Evolutionary conservation across 2,113 vertebrate genomes (phyloP).

Genomic region (Stomatorhinus ivindoensis): DNA sequence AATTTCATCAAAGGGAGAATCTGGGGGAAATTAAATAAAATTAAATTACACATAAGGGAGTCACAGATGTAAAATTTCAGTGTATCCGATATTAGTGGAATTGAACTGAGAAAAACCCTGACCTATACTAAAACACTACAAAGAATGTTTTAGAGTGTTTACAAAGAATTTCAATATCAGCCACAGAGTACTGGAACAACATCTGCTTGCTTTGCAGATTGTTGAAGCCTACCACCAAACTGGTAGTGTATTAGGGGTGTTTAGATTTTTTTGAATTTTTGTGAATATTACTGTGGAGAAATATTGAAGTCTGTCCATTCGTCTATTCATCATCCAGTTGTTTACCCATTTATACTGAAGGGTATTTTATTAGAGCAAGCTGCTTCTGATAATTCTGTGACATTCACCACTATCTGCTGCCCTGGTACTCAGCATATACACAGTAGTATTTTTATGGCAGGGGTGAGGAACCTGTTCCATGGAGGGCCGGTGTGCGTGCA

Average conservation of each 20-base stretch:
- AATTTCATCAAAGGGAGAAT: conserved; percentile 5
- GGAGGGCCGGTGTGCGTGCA: too few species aligned
- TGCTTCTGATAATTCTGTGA: neutral
- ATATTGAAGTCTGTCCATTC: neutral
- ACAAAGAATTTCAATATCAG: neutral
- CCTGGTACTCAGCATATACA: neutral
- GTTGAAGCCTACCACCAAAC: neutral
- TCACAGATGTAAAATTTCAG: conserved; percentile 16
- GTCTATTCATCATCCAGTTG: neutral
- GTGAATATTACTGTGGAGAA: neutral
- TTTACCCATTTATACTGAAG: neutral
- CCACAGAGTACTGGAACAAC: neutral
- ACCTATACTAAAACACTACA: neutral
- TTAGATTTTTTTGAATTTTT: neutral
- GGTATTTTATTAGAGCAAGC: neutral
- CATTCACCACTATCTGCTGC: neutral
- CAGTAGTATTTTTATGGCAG: neutral
- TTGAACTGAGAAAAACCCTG: neutral
- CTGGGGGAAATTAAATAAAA: neutral
- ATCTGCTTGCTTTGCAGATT: neutral
- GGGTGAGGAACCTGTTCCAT: too few species aligned
- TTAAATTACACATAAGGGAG: conserved; percentile 8
- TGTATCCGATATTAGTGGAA: neutral
- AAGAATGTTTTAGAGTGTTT: too few species aligned
- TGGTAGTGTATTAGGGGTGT: neutral